Conservation (phyloP, 1,140 invertebrate species). For the Listronotus bonariensis region DNA sequence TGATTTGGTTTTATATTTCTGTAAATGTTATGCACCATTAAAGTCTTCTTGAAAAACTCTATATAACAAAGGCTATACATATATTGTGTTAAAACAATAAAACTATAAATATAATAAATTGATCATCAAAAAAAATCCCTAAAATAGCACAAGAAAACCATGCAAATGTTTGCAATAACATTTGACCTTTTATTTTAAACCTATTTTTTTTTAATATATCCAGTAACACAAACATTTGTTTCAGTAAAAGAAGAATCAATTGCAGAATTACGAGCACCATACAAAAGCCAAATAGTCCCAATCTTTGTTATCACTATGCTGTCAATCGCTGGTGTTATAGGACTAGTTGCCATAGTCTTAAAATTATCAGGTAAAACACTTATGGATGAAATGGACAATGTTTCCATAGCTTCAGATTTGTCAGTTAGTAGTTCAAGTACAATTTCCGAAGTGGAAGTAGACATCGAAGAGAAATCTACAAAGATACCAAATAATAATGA, state of each 20-base stretch:
- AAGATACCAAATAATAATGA: slow-evolving; percentile 10
- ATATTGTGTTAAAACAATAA: too few relatives aligned
- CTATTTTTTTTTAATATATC: too few relatives aligned
- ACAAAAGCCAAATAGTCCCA: slow-evolving; percentile 44
- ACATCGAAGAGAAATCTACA: slow-evolving; percentile 14
- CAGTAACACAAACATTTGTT: slow-evolving; percentile 17
- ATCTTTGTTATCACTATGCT: slow-evolving; percentile 49
- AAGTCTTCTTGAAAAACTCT: too few relatives aligned
- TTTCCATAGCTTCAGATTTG: slow-evolving; percentile 48
- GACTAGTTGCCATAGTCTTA: slow-evolving; percentile 44
- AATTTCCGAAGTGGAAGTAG: slow-evolving; percentile 40
- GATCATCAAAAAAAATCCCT: too few relatives aligned
- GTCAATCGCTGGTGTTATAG: slow-evolving; percentile 48
- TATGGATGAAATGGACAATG: slow-evolving; percentile 42
- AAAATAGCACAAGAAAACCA: too few relatives aligned
- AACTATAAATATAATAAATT: too few relatives aligned
- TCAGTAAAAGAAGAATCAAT: slow-evolving; percentile 40
- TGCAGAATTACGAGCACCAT: slow-evolving; percentile 5
- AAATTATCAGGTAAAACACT: slow-evolving; percentile 42
- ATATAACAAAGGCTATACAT: too few relatives aligned
- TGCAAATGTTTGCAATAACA: too few relatives aligned
- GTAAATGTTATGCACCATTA: too few relatives aligned
- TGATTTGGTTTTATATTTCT: too few relatives aligned
- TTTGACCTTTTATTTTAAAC: too few relatives aligned
- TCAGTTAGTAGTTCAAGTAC: slow-evolving; percentile 49